Base-by-base conservation (phyloP, 1,140 invertebrate species). In the Thrips palmi region DNA sequence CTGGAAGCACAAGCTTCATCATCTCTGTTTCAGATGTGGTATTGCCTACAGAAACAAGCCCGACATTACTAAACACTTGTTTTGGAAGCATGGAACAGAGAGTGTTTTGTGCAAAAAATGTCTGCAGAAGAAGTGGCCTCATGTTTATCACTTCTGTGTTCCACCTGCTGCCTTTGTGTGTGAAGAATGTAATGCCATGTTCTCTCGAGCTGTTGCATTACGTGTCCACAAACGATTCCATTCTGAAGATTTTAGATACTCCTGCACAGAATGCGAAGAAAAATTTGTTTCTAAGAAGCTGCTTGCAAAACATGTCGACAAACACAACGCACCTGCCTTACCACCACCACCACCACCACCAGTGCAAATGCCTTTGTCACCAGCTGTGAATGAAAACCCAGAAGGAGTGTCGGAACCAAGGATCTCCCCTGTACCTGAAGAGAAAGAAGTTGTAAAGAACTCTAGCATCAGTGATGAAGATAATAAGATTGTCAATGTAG, bases 61-160 rank as follows among this genome's bases (percentile, higher is more conserved):
- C 25, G 80, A 85, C 48, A 85, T 86, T 33, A 82, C 74, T 23
- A 82, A 81, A 49, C 82, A 88, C 62, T 57, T 86, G 25, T 85
- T 84, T 52, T 88, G 82, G 83, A 87, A 88, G 53, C 82, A 88
- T 54, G 81, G 81, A 10, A 86, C 81, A 3, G 81, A 86, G 52
- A 84, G 81, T 59, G 72, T 80, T 2, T 55, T 75, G 3, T 88
- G 83, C 53, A 83, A 83, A 54, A 73, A 69, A 49, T 88, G 83
- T 57, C 52, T 84, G 3, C 77, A 85, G 45, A 86, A 86, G 50
- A 84, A 84, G 46, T 87, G 83, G 83, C 79, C 78, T 0, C 80
- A 86, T 55, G 75, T 85, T 7, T 88, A 86, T 59, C 83, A 88
- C 51, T 87, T 86, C 51, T 88, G 83, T 52, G 69, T 77, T 41